Evolutionary conservation across 2,113 vertebrate species (phyloP).

Genomic region (Etheostoma spectabile): DNA sequence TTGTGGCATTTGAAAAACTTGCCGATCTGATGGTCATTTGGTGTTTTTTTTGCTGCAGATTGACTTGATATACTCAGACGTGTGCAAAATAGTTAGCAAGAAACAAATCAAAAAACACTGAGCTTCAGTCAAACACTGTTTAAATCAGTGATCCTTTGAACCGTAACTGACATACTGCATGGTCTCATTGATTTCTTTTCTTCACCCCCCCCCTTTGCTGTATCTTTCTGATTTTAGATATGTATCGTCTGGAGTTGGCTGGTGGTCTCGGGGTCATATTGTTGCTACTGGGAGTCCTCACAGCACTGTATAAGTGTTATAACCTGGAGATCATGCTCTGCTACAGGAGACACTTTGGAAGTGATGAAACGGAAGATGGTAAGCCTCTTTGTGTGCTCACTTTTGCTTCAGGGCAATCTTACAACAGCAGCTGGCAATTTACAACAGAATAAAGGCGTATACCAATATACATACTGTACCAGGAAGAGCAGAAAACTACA

Average conservation of each 20-base stretch:
- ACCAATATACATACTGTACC: background rate
- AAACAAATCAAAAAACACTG: background rate
- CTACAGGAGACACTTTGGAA: conserved; percentile 93
- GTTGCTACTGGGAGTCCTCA: conserved; percentile 88
- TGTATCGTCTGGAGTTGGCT: conserved; percentile 94
- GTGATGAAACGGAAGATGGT: conserved; percentile 92
- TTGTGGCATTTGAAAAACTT: too few species aligned
- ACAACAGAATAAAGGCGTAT: background rate
- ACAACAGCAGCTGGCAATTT: too few species aligned
- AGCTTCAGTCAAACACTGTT: background rate
- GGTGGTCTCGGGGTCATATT: conserved; percentile 94
- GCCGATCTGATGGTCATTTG: too few species aligned
- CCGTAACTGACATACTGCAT: background rate
- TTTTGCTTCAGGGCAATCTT: background rate
- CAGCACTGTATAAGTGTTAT: conserved; percentile 94
- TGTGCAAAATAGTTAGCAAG: background rate
- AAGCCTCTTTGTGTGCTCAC: background rate
- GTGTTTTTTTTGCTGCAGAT: background rate
- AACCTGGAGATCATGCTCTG: conserved; percentile 95
- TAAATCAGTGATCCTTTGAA: background rate
- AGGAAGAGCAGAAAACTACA: conserved; percentile 7
- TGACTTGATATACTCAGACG: background rate
- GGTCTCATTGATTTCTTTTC: background rate
- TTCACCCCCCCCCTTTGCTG: background rate
- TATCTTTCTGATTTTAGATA: conserved; percentile 79